Base-by-base conservation (phyloP, 2,888 invertebrate genomes). In the Calliopum simillimum region DNA sequence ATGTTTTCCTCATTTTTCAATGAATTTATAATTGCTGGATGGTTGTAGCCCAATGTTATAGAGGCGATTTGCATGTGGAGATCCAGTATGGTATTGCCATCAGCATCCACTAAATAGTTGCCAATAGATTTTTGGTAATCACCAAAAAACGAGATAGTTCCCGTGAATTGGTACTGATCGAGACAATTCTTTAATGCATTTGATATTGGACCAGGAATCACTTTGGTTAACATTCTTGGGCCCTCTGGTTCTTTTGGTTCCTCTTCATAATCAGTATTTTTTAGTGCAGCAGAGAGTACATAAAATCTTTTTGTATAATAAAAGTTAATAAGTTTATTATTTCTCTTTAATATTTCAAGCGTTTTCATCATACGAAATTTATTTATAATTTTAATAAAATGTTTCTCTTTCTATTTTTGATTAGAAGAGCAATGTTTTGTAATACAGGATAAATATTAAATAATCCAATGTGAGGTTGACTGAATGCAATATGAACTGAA, bases 91-190 rank as follows among this genome's bases (percentile, higher is more conserved):
- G 89, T 86, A 72, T 80, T 80, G 11, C 92, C 96, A 86, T 98
- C 98, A 5, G 92, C 96, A 86, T 98, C 98, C 11, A 92, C 92
- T 73, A 98, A 87, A 85, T 97, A 99, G 87, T 99, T 99, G 55
- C 98, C 98, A 66, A 91, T 85, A 13, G 95, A 94, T 84, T 92
- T 92, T 77, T 95, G 93, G 86, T 96, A 98, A 86, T 98, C 94
- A 12, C 91, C 94, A 86, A 98, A 97, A 49, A 97, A 84, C 87
- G 96, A 93, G 1, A 94, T 92, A 2, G 92, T 89, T 21, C 89
- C 89, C 23, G 91, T 89, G 91, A 93, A 92, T 93, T 94, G 67
- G 6, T 58, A n/a, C 19, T 33, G 3, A 16, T 67, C 33, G 12
- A 67, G 67, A 77, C 92, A 88, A 65, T 87, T 80, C 1, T 89